Conservation (phyloP, 2,113 vertebrate genomes). For the Cyphomyrus plagiostoma region DNA sequence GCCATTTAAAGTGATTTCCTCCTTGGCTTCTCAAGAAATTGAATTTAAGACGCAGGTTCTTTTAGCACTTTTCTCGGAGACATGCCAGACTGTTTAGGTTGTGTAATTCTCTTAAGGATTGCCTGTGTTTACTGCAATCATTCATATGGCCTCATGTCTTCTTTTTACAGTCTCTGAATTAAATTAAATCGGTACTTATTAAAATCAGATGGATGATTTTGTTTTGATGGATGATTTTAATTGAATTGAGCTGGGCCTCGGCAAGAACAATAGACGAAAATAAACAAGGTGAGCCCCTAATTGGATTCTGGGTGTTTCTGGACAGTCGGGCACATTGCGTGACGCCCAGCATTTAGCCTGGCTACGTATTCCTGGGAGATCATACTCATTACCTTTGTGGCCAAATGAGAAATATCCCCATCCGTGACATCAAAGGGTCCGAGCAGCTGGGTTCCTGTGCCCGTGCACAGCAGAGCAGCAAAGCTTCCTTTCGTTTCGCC, state of each 20-base stretch:
- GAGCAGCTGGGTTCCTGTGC: slow-evolving; percentile 43
- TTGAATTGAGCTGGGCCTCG: neutral
- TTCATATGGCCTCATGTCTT: neutral
- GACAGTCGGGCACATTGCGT: slow-evolving; percentile 22
- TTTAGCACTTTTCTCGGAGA: neutral
- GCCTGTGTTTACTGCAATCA: neutral
- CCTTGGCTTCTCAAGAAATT: slow-evolving; percentile 13
- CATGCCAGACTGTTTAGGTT: neutral
- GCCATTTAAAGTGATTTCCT: slow-evolving; percentile 17
- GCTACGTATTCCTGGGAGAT: slow-evolving; percentile 31
- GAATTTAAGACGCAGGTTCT: neutral
- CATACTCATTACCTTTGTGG: slow-evolving; percentile 45
- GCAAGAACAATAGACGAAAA: neutral
- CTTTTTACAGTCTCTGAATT: neutral
- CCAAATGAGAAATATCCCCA: slow-evolving; percentile 4
- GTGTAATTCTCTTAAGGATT: neutral
- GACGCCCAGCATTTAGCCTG: slow-evolving; percentile 20
- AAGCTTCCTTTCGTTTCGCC: slow-evolving; percentile 18
- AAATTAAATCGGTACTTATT: neutral
- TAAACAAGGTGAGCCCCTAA: neutral
- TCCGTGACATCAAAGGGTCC: slow-evolving; percentile 39
- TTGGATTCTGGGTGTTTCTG: slow-evolving; percentile 14
- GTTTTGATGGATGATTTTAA: slow-evolving; percentile 16
- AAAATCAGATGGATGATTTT: slow-evolving; percentile 2
- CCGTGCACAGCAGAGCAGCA: slow-evolving; percentile 1